A percentile compares a stretch with the other conserved stretches of the same genome.
Conservation (phyloP, 2,888 invertebrate species). For the Polyommatus iphigenia region DNA sequence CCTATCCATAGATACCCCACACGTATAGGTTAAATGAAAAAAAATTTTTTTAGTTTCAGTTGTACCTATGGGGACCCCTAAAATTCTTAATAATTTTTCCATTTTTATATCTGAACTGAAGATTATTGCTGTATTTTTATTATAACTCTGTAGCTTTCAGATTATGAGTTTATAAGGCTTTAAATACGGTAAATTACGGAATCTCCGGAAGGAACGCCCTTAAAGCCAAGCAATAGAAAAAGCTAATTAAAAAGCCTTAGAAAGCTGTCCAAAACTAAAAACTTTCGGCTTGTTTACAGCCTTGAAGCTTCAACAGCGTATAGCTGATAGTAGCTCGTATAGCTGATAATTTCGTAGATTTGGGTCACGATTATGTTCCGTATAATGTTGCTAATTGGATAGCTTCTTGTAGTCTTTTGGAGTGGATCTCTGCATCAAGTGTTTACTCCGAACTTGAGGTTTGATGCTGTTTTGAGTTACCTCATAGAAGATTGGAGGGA, state of each 20-base stretch:
- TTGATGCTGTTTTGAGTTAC: neutral
- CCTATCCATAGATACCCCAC: too few species aligned
- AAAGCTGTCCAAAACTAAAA: neutral
- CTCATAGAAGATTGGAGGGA: neutral
- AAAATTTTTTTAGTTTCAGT: too few species aligned
- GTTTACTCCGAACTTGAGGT: neutral
- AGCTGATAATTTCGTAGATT: neutral
- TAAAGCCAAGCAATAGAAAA: neutral
- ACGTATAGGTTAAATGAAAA: too few species aligned
- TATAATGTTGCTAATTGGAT: conserved; percentile 18
- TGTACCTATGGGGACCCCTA: too few species aligned
- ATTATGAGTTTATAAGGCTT: too few species aligned
- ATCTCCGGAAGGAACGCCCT: too few species aligned
- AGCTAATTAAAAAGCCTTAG: neutral
- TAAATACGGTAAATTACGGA: too few species aligned
- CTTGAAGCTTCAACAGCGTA: neutral
- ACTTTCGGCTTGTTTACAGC: neutral
- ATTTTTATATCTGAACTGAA: too few species aligned
- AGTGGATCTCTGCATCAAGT: neutral
- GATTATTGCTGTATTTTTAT: too few species aligned
- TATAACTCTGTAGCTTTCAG: too few species aligned
- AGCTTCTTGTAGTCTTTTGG: neutral
- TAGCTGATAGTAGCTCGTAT: neutral
- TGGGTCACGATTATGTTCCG: neutral
- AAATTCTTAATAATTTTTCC: too few species aligned